Evolutionary conservation across 2,888 invertebrate genomes (phyloP), one percentile per base, ranked within the genome.

Genomic region (Caenorhabditis angaria): DNA sequence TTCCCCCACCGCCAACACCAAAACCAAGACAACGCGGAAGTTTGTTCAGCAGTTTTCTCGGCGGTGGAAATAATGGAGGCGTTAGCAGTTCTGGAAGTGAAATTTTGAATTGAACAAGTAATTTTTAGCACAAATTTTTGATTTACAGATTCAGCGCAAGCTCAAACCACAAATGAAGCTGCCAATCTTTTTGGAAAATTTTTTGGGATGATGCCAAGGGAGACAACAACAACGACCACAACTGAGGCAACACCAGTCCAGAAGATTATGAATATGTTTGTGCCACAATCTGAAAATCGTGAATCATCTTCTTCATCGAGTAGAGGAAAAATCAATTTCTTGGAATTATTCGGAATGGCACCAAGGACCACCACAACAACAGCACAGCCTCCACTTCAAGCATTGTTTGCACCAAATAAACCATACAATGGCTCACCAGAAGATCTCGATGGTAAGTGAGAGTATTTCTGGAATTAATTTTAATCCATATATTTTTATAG

Each of bases 1-100:
- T 76, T 48, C 76, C 78, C 35, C 78, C 76, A 63, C 76, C 78
- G 29, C 78, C 78, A 62, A 70, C 76, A 65, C 78, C 78, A 48
- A 64, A 71, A 51, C 78, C 76, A 61, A 28, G 78, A 66, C 65
- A 58, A 51, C 62, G 65, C 48, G 66, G 65, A 62, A 74, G 70
- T 61, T 61, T 69, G 60, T 70, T 74, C 61, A 59, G 62, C 10
- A 47, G 51, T n/a, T 48, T 73, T 5, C 28, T 68, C 32, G 73
- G 41, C 5, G 27, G 27, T 10, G 24, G 50, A 8, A 8, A 10
- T 50, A 22, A n/a, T 2, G 22, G 24, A 24, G 50, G 3, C 24
- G n/a, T n/a, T n/a, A 50, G 24, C 22, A 24, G 50, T 24, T 50
- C 41, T 41, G 41, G 41, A 41, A 41, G 41, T 41, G 41, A 41